Conservation (phyloP, 2,888 invertebrate genomes). For the Cinara cedri region DNA sequence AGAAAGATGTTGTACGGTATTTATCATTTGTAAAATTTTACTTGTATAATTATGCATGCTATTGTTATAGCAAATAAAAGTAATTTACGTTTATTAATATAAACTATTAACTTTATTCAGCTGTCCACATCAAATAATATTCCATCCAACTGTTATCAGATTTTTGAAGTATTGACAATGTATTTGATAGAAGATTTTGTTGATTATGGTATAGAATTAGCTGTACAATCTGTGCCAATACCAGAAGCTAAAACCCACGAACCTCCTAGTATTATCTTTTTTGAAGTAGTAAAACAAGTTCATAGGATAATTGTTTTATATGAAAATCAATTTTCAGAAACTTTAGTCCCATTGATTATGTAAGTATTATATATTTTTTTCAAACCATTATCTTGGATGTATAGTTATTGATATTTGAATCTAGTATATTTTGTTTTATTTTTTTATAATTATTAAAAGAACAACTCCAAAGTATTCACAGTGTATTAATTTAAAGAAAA, state of each 20-base stretch:
- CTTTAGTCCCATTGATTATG: slow-evolving; percentile 85
- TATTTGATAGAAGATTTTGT: slow-evolving; percentile 90
- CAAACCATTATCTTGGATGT: not conserved
- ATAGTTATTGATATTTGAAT: not conserved
- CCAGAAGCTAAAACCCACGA: slow-evolving; percentile 85
- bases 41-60: not conserved
- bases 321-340: slow-evolving; percentile 90
- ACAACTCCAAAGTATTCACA: slow-evolving; percentile 78
- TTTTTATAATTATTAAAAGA: slow-evolving; percentile 65
- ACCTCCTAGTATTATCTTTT: slow-evolving; percentile 85
- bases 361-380: slow-evolving; percentile 64
- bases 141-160: slow-evolving; percentile 76
- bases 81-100: no score
- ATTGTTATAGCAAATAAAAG: not conserved
- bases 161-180: slow-evolving; percentile 84
- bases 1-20: slow-evolving; percentile 81
- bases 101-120: slow-evolving; percentile 63
- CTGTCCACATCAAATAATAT: slow-evolving; percentile 81
- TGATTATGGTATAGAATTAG: slow-evolving; percentile 94
- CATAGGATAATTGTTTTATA: slow-evolving; percentile 92
- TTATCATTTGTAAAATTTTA: slow-evolving; percentile 59
- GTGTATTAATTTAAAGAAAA: slow-evolving; percentile 82
- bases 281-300: slow-evolving; percentile 89
- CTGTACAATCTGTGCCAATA: slow-evolving; percentile 85
- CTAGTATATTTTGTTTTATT: slow-evolving; percentile 51